Conservation (phyloP, 1,140 invertebrate genomes). For the Cryptotermes secundus region DNA sequence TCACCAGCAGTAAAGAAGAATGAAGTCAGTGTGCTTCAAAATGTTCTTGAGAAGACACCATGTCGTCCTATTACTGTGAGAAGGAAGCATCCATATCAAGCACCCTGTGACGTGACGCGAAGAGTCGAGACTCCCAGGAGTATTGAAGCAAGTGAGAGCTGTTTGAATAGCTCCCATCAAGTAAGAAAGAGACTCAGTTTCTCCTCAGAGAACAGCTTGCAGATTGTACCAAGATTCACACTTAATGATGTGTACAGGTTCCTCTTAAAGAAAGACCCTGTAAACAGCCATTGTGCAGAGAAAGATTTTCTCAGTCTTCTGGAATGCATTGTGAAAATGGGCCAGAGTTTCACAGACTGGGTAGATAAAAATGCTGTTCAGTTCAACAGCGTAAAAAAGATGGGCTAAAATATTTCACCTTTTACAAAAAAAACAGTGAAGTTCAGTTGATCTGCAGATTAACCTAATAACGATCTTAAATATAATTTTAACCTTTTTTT, state of each 20-base stretch:
- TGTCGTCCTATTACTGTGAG: not conserved
- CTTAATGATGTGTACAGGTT: slow-evolving; percentile 55
- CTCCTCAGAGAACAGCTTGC: slow-evolving; percentile 39
- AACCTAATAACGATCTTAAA: too few relatives aligned
- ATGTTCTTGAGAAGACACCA: not conserved
- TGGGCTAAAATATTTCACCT: not conserved
- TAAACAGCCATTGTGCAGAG: slow-evolving; percentile 58
- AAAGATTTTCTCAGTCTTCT: slow-evolving; percentile 58
- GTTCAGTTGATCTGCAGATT: too few relatives aligned
- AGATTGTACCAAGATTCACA: slow-evolving; percentile 46
- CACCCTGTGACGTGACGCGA: not conserved
- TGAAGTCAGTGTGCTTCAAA: not conserved
- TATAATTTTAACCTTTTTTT: too few relatives aligned
- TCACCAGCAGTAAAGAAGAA: not conserved
- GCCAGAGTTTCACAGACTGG: slow-evolving; percentile 56
- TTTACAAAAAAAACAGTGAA: too few relatives aligned
- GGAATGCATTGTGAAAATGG: slow-evolving; percentile 53
- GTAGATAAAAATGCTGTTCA: slow-evolving; percentile 52
- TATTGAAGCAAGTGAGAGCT: not conserved
- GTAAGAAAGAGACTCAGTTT: slow-evolving; percentile 36
- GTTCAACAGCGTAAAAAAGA: not conserved
- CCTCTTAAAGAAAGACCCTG: slow-evolving; percentile 48
- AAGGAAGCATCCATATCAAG: not conserved
- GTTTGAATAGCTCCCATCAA: slow-evolving; percentile 25
- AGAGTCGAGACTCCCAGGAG: not conserved